A percentile compares a stretch with the other conserved stretches of the same genome.
Evolutionary conservation across 2,113 vertebrate genomes (phyloP).

Genomic region (Cyanoramphus novaezelandiae): DNA sequence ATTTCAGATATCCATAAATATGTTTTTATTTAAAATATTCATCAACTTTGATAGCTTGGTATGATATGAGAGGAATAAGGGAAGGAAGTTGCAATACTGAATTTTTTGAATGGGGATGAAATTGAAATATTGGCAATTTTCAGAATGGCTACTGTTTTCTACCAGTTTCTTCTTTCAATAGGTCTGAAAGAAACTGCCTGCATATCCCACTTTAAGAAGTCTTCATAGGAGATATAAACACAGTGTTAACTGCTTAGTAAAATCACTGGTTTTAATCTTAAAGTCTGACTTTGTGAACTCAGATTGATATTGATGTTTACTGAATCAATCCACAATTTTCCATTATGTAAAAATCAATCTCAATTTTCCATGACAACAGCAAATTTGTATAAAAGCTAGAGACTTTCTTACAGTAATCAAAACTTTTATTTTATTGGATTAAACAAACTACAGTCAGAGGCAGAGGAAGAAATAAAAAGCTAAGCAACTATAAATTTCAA

Average conservation of each 20-base stretch:
- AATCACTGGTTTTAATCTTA: slow-evolving; percentile 32
- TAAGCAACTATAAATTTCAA: neutral
- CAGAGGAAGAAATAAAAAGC: neutral
- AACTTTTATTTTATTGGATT: neutral
- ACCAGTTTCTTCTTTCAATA: neutral
- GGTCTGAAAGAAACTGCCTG: neutral
- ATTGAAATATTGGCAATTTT: neutral
- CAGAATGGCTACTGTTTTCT: neutral
- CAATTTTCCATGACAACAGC: slow-evolving; percentile 3
- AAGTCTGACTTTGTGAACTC: slow-evolving; percentile 28
- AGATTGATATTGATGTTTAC: slow-evolving; percentile 37
- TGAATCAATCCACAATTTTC: slow-evolving; percentile 49
- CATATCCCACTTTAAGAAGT: neutral
- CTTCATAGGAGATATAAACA: neutral
- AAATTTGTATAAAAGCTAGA: slow-evolving; percentile 31
- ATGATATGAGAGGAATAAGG: neutral
- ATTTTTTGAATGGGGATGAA: neutral
- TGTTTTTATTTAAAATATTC: neutral
- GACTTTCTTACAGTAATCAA: neutral
- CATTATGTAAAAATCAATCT: slow-evolving; percentile 62
- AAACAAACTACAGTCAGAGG: neutral
- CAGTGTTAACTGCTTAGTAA: neutral
- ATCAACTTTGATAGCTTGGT: neutral
- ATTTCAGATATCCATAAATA: neutral
- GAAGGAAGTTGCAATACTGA: neutral